Evolutionary conservation across 2,797 vertebrate genomes (phyloP).

Genomic region (Acropternis orthonyx): DNA sequence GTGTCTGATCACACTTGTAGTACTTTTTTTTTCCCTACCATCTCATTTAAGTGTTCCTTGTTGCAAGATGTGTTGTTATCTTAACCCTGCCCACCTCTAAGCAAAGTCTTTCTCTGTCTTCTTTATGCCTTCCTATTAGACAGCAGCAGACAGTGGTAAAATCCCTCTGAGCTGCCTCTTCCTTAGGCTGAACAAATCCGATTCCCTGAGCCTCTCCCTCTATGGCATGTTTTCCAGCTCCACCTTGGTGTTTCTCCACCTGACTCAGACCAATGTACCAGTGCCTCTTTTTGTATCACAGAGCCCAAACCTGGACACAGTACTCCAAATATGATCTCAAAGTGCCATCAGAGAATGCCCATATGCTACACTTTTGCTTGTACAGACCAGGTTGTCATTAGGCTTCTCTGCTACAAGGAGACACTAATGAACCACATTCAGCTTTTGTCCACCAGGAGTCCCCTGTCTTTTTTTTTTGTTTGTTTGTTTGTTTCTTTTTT

Average conservation of each 20-base stretch:
- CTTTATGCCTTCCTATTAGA: background rate
- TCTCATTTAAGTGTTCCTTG: background rate
- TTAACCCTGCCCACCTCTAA: background rate
- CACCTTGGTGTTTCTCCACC: background rate
- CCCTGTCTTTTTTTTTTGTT: background rate
- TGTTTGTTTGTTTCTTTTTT: background rate
- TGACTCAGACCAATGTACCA: background rate
- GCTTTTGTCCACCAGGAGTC: background rate
- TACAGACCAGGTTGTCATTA: background rate
- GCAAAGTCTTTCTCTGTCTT: background rate
- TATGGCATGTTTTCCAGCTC: background rate
- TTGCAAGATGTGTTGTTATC: background rate
- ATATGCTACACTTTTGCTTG: background rate
- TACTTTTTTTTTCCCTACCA: background rate
- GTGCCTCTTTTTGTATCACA: background rate
- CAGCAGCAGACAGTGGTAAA: background rate
- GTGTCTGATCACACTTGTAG: background rate
- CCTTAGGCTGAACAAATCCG: background rate
- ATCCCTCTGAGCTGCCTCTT: background rate
- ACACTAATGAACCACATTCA: background rate
- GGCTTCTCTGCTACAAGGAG: background rate
- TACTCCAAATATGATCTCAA: background rate
- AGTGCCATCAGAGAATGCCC: background rate
- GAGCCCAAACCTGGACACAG: background rate
- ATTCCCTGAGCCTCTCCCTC: rapidly evolving